Base-by-base conservation (phyloP, 2,797 vertebrate genomes). In the Simalia tracyae region DNA sequence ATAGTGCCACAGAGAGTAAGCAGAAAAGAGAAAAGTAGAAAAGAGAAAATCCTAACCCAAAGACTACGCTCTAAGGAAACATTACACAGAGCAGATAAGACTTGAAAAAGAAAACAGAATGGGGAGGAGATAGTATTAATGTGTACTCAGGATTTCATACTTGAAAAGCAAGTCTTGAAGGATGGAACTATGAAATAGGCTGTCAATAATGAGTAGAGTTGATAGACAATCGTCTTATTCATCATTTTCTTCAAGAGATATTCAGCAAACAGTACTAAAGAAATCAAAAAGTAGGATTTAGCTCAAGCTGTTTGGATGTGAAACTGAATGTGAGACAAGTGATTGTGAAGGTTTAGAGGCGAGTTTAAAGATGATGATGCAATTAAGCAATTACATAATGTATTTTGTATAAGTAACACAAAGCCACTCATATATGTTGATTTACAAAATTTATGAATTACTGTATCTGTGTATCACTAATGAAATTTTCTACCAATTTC, bases 351-450 rank as follows among this genome's bases (percentile, higher is more conserved):
- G 17, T 61, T 90, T 61, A 84, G 22, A 61, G 1, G 0, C 5
- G 50, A 63, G 15, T 84, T 84, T 19, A 84, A 63, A 84, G 36
- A 84, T 54, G 42, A 31, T 36, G 10, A 14, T 60, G n/a, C 24
- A 84, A 24, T 28, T 26, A 89, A 42, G 31, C 28, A 22, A 90
- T 61, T n/a, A 50, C 36, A 85, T 22, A 57, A 2, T 10, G 22
- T 50, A n/a, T 84, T 22, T 15, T 50, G n/a, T 31, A 4, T 36
- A 46, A 42, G 26, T 46, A 86, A 36, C 46, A 15, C 81, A 84
- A 94, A 92, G 92, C 86, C 89, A 31, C 89, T 24, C 59, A 89
- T 93, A 91, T 92, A 87, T 92, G 66, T 90, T 95, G 93, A 64
- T 2, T 0, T 94, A 81, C 92, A 95, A 94, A 94, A 68, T 85